These are phyloP conservation scores for Folsomia candida DNA, from an alignment of 2,888 invertebrate genomes.

Conservation along the genomic window DNA sequence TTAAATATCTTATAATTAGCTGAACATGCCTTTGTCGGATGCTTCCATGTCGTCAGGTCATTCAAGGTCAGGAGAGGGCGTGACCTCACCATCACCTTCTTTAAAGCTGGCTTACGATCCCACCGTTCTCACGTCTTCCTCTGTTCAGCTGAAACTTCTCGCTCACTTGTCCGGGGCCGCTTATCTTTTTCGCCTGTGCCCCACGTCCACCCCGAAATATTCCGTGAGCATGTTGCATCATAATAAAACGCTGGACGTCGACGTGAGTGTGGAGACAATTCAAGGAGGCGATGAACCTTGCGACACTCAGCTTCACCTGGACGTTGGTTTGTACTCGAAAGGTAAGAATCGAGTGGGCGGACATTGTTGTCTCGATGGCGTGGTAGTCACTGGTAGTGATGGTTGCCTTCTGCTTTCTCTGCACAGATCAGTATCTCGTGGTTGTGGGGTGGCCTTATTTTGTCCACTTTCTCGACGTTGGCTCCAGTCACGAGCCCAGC, in stretches of 20 bases:
- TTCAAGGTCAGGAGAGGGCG: no score
- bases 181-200: slow-evolving; percentile 31
- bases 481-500: slow-evolving; percentile 77
- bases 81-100: no score
- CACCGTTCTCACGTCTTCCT: slow-evolving; percentile 22
- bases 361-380: no score
- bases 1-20: no score
- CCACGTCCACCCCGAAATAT: slow-evolving; percentile 19
- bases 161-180: slow-evolving; percentile 45
- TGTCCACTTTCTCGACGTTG: slow-evolving; percentile 80
- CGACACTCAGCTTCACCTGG: slow-evolving; percentile 23
- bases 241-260: slow-evolving; percentile 40
- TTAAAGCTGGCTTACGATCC: slow-evolving; percentile 29
- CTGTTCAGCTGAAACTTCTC: slow-evolving; percentile 31
- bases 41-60: no score
- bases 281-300: slow-evolving; percentile 10
- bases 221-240: slow-evolving; percentile 44
- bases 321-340: slow-evolving; percentile 37
- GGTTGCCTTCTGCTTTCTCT: no score
- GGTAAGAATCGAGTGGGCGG: slow-evolving; percentile 32
- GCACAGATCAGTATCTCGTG: slow-evolving; percentile 75
- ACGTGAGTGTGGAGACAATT: slow-evolving; percentile 13
- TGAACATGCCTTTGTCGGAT: no score
- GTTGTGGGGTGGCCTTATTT: slow-evolving; percentile 81
- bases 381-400: no score